Conservation (phyloP, 2,888 invertebrate species). For the Lepetodrilus schrolli region DNA sequence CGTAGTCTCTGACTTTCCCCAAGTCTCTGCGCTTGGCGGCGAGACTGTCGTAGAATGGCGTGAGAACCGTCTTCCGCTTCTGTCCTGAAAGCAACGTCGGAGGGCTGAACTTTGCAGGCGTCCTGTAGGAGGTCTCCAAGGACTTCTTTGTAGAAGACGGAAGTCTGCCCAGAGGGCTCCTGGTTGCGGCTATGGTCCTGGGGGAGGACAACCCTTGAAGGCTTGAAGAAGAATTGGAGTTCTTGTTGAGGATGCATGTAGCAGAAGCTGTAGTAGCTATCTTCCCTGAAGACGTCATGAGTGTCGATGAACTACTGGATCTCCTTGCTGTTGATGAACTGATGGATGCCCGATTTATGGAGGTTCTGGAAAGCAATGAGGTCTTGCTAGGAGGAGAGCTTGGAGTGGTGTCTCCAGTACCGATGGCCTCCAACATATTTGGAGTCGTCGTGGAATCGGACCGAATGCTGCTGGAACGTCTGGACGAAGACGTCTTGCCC, state of each 20-base stretch:
- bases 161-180: background rate
- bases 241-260: background rate
- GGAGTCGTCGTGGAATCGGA: too few relatives aligned
- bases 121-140: background rate
- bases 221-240: background rate
- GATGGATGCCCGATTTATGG: background rate
- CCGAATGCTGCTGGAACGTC: background rate
- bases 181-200: background rate
- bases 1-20: background rate
- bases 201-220: background rate
- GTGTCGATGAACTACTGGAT: background rate
- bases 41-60: conserved; percentile 1
- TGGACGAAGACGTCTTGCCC: background rate
- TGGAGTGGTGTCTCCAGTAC: background rate
- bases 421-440: too few relatives aligned
- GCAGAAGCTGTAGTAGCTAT: too few relatives aligned
- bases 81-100: background rate
- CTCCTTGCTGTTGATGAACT: background rate
- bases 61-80: conserved; percentile 14
- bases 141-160: background rate
- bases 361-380: background rate
- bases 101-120: background rate
- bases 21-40: background rate
- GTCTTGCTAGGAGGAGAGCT: background rate
- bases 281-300: background rate